phyloP scores from a whole-genome alignment of 2,113 vertebrate genomes.

The Hypocryptadius cinnamomeus region DNA sequence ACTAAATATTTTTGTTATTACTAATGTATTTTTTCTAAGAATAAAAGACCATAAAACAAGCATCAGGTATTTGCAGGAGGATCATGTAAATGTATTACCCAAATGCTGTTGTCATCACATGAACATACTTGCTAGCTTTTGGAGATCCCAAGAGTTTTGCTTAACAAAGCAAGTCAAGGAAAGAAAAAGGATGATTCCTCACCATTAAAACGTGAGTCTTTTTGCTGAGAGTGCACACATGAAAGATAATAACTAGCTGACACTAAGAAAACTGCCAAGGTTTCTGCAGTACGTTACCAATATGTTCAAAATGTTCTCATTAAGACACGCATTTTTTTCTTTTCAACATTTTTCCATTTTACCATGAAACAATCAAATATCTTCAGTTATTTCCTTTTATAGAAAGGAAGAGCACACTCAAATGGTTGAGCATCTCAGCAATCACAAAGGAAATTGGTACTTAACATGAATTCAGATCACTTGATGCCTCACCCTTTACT shows the following conservation, averaged over 20 bases:
- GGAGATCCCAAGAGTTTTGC: not conserved
- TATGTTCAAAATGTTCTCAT: not conserved
- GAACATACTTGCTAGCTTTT: not conserved
- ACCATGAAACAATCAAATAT: not conserved
- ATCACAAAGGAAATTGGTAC: not conserved
- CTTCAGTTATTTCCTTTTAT: not conserved
- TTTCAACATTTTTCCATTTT: not conserved
- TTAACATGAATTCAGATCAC: not conserved
- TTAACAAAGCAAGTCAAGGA: not conserved
- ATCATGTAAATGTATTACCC: not conserved
- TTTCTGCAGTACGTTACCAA: not conserved
- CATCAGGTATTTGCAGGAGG: not conserved
- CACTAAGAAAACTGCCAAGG: not conserved
- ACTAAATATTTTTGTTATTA: not conserved
- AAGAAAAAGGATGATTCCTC: not conserved
- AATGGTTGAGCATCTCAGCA: not conserved
- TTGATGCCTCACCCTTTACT: not conserved
- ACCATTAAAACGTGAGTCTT: not conserved
- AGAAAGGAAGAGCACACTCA: not conserved
- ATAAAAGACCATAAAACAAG: not conserved
- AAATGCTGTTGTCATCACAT: not conserved
- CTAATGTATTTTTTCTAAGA: not conserved
- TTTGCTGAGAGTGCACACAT: not conserved
- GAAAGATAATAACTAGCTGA: not conserved
- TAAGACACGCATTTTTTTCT: not conserved